Base-by-base conservation (phyloP, 2,113 vertebrate genomes). In the Prietella phreatophila region DNA sequence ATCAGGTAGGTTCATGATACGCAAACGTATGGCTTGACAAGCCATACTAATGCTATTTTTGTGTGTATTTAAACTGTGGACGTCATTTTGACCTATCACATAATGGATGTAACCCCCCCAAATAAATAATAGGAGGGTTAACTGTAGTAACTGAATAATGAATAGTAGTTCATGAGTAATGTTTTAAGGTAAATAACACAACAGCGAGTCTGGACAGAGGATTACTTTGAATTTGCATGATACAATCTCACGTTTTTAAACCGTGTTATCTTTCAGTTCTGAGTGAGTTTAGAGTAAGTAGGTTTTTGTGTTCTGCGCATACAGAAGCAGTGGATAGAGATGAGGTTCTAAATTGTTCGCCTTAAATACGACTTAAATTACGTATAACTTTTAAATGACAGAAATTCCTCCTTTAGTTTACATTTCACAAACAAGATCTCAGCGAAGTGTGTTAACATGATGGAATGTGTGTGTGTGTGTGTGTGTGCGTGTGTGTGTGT, bases 361-460 rank as follows among this genome's bases (percentile, higher is more conserved):
- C 80, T 60, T 50, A 50, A 50, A 50, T 50, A 50, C 9, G 80
- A 60, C 9, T 36, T 82, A 20, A 53, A 47, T 47, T 47, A 47
- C 42, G 42, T 47, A 47, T 7, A 47, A 47, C n/a, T 5, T 47
- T 47, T 47, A 47, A 47, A 47, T 6, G 6, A 7, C 42, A 47
- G 6, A 47, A 7, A 47, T 33, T 81, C 17, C 22, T 27, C 15
- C 8, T 20, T 60, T 36, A 60, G 39, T 82, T 56, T 82, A 25
- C 42, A 60, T 60, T 60, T 55, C 55, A 60, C 20, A 82, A 36
- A 60, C 19, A 55, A 53, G 76, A 20, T 81, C 78, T 60, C 55
- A 60, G 33, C 39, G 39, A 33, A 58, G 79, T 7, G 78, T 84
- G 69, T 53, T 73, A 90, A 92, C 88, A 90, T 60, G 67, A 39